These are phyloP conservation scores for Emydocephalus ijimae DNA, from an alignment of 2,113 vertebrate species.

Conservation along the genomic window DNA sequence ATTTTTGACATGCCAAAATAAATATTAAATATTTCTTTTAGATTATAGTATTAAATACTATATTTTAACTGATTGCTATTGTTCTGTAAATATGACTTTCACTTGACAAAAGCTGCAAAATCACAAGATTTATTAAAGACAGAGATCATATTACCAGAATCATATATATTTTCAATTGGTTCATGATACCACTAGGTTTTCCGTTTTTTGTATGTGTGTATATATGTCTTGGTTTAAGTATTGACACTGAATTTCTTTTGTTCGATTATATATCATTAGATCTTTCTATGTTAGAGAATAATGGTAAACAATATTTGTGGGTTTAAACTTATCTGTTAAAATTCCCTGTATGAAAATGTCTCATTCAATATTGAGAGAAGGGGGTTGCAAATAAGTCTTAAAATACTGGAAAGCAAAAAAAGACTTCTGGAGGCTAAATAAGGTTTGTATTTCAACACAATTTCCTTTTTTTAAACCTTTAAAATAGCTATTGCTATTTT, in stretches of 20 bases:
- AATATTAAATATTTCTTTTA: not conserved
- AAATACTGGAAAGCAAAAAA: not conserved
- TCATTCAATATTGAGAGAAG: not conserved
- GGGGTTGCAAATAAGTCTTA: not conserved
- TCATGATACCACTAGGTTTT: not conserved
- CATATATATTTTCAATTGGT: not conserved
- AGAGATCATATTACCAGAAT: not conserved
- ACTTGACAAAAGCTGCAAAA: not conserved
- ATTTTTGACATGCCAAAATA: not conserved
- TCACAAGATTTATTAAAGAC: conserved; percentile 1
- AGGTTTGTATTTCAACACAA: not conserved
- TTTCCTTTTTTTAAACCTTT: not conserved
- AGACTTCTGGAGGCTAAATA: not conserved
- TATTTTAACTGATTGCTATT: not conserved
- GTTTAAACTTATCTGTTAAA: not conserved
- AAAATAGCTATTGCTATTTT: not conserved
- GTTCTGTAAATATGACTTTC: not conserved
- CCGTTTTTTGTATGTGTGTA: not conserved
- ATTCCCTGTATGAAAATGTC: not conserved
- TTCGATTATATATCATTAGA: not conserved
- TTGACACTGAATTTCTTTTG: not conserved
- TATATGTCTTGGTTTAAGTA: not conserved
- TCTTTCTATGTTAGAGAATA: not conserved
- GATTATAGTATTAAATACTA: not conserved
- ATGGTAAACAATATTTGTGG: not conserved